Base-by-base conservation (phyloP, 2,888 invertebrate genomes). In the Azorinus chamasolen region DNA sequence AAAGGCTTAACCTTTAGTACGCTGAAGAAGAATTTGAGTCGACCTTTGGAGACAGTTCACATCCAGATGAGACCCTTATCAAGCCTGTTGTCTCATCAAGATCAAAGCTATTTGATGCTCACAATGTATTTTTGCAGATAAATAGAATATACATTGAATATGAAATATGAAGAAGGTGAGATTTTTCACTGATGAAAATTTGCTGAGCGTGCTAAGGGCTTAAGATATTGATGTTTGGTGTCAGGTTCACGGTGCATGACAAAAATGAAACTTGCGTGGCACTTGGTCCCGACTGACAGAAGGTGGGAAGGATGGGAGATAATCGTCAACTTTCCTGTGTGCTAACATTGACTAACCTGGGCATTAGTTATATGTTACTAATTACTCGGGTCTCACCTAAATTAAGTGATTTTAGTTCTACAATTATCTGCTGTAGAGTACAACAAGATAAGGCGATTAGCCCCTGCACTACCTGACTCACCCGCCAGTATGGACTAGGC, bases 211-310 rank as follows among this genome's bases (percentile, higher is more conserved):
- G n/a, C n/a, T n/a, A n/a, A n/a, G n/a, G n/a, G 86, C 83, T 85
- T 85, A 83, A 87, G 88, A 88, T 90, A 90, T 90, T 90, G 89
- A 90, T 90, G 89, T 88, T 85, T 86, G 86, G 83, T 88, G 89
- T 90, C 88, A 88, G 83, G 84, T 86, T 87, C 87, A 87, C 87
- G 83, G 88, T 87, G 88, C 89, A 89, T 87, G 89, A 87, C 87
- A 89, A 90, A 90, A 89, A 89, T 88, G 88, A 88, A 88, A 89
- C 87, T 83, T 85, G 76, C 71, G 85, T 90, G 89, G 88, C 89
- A 90, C 87, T 88, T 90, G 72, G 88, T 81, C 71, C 81, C 75
- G 72, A 70, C 84, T 53, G 25, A 25, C 25, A 25, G 27, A 10
- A 53, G 53, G 53, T 25, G 27, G 53, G 16, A 27, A 10, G 18